These are phyloP conservation scores for Coelinius sp. DNA, from an alignment of 2,888 invertebrate species.

Conservation along the genomic window DNA sequence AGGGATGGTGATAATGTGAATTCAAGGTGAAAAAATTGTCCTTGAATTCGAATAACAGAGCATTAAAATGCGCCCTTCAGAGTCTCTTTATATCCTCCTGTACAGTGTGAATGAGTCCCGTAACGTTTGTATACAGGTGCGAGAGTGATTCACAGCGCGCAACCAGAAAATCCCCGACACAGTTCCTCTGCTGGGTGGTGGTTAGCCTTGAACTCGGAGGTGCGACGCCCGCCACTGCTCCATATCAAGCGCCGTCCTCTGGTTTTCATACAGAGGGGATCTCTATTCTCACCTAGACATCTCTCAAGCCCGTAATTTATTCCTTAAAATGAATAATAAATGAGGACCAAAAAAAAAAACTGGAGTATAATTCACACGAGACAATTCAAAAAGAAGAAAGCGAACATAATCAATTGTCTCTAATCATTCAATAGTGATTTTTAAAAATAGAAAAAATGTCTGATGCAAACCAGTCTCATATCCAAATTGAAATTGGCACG, in stretches of 20 bases:
- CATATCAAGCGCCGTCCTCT: slow-evolving; percentile 47
- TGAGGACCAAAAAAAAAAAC: not conserved
- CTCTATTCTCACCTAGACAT: slow-evolving; percentile 45
- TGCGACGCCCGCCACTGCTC: slow-evolving; percentile 57
- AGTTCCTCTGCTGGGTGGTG: slow-evolving; percentile 53
- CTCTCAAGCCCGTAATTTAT: slow-evolving; percentile 42
- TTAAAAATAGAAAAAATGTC: not conserved
- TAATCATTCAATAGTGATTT: not conserved
- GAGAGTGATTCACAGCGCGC: slow-evolving; percentile 40
- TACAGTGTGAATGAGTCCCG: slow-evolving; percentile 36
- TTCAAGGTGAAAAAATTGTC: not conserved
- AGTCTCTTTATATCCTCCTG: slow-evolving; percentile 12
- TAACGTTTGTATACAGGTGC: slow-evolving; percentile 36
- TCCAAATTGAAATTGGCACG: slow-evolving; percentile 1
- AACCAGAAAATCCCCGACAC: slow-evolving; percentile 39
- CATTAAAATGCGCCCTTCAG: not conserved
- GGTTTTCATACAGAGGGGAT: slow-evolving; percentile 36
- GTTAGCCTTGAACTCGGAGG: slow-evolving; percentile 67
- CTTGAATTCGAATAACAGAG: not conserved
- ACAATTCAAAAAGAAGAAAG: not conserved
- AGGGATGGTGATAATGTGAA: not conserved
- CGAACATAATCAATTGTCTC: not conserved
- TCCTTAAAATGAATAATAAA: slow-evolving; percentile 41
- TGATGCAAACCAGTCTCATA: not conserved
- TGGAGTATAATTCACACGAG: not conserved